Evolutionary conservation across 2,797 vertebrate species (phyloP).

Genomic region (Paguma larvata): DNA sequence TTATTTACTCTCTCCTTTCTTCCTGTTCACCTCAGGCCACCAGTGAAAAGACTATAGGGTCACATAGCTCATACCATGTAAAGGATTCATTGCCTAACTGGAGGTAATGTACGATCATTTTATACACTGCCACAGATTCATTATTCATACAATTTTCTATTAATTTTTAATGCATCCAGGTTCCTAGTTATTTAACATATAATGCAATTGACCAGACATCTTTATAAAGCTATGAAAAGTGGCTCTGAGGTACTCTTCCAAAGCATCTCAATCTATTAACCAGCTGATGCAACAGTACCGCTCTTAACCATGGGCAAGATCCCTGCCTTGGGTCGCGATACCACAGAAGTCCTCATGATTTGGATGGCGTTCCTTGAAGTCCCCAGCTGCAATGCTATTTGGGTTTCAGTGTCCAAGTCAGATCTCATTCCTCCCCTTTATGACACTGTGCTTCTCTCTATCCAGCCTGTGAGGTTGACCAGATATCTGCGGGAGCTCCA

Average conservation of each 20-base stretch:
- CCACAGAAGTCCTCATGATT: neutral
- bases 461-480: neutral
- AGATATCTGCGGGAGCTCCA: neutral
- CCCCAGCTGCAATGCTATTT: neutral
- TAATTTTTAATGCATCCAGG: constrained; percentile 77
- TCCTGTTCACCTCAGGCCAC: constrained; percentile 36
- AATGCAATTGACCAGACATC: constrained; percentile 52
- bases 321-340: neutral
- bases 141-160: constrained; percentile 78
- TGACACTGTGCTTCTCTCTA: neutral
- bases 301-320: neutral
- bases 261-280: neutral
- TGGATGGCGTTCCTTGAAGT: neutral
- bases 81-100: constrained; percentile 52
- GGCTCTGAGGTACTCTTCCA: constrained; percentile 36
- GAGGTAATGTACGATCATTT: constrained; percentile 61
- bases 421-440: neutral
- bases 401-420: neutral
- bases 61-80: constrained; percentile 20
- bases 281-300: neutral
- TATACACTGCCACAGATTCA: constrained; percentile 62
- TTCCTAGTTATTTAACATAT: constrained; percentile 72
- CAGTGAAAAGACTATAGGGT: constrained; percentile 41
- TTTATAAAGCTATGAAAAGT: constrained; percentile 70
- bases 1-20: constrained; percentile 25